Base-by-base conservation (phyloP, 2,888 invertebrate genomes). In the Leptinotarsa juncta region DNA sequence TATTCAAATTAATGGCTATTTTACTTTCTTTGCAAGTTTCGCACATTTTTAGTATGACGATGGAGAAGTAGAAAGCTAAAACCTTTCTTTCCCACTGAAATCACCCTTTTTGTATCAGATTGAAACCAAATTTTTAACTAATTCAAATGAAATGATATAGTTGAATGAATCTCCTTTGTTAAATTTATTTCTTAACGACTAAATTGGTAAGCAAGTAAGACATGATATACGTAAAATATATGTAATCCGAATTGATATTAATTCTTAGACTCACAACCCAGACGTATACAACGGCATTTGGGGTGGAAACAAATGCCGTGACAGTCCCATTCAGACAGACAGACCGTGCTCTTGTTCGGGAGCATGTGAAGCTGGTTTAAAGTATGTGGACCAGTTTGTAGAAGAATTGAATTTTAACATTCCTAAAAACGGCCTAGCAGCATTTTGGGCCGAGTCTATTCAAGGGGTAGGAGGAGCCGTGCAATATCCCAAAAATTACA, bases 381-480 rank as follows among this genome's bases (percentile, higher is more conserved):
- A 92, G 82, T 99, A 99, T 85, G 89, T 96, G 42, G 91, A 93
- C n/a, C 95, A 97, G 84, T 90, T 97, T 48, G 90, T 93, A 74
- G 94, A 97, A 88, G 90, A 94, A 5, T 91, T 98, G 81, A 91
- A 91, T 75, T 94, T 94, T 86, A 94, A 95, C 12, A 87, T 96
- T 78, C 95, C 97, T 0, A 92, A 93, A 74, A 93, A 93, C 26
- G 91, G 91, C 71, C 91, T 97, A 5, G 99, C 97, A 0, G 98
- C 93, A 5, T 93, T 98, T 87, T 95, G 98, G 86, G 96, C 96
- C 0, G 99, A 99, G 88, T 95, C 97, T 0, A 98, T 99, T 80
- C 98, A 98, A 89, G 99, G 99, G 18, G 95, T 97, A 10, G 98
- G 98, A 16, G 99, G 99, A 0, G 90, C 94, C 0, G 94, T 98